phyloP scores from a whole-genome alignment of 2,797 vertebrate species.

The Danio tinwini region DNA sequence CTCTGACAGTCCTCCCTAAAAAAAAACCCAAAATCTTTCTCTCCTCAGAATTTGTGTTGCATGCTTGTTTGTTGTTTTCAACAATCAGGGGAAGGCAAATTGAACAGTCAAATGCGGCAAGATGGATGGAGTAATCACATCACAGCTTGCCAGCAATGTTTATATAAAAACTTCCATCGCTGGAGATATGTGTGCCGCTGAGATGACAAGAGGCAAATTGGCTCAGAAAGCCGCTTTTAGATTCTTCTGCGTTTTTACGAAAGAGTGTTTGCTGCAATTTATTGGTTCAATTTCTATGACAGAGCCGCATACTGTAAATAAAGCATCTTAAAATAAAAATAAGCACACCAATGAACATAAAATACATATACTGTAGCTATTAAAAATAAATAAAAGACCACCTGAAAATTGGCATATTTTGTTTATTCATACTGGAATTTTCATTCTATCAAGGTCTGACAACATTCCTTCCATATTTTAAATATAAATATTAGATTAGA shows the following conservation, averaged over 20 bases:
- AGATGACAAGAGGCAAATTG: constrained; percentile 36
- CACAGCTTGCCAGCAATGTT: constrained; percentile 44
- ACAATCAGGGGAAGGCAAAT: constrained; percentile 11
- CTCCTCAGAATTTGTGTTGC: neutral
- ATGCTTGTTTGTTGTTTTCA: neutral
- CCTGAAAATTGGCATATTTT: too few relatives aligned
- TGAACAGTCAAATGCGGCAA: constrained; percentile 38
- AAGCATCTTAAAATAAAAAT: neutral
- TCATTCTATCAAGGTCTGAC: too few relatives aligned
- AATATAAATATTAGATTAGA: too few relatives aligned
- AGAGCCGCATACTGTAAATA: neutral
- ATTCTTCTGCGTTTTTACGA: constrained; percentile 6
- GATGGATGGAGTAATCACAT: constrained; percentile 42
- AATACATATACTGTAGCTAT: neutral
- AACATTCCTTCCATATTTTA: too few relatives aligned
- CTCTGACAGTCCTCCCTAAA: constrained; percentile 1
- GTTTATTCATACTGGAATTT: too few relatives aligned
- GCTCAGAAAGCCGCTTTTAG: constrained; percentile 16
- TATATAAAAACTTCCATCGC: constrained; percentile 36
- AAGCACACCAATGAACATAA: neutral
- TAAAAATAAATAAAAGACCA: too few relatives aligned
- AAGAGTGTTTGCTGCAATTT: neutral
- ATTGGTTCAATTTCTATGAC: constrained; percentile 1
- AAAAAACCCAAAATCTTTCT: neutral
- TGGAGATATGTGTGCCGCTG: constrained; percentile 8